phyloP scores from a whole-genome alignment of 2,797 vertebrate species.

The Chelonia mydas region DNA sequence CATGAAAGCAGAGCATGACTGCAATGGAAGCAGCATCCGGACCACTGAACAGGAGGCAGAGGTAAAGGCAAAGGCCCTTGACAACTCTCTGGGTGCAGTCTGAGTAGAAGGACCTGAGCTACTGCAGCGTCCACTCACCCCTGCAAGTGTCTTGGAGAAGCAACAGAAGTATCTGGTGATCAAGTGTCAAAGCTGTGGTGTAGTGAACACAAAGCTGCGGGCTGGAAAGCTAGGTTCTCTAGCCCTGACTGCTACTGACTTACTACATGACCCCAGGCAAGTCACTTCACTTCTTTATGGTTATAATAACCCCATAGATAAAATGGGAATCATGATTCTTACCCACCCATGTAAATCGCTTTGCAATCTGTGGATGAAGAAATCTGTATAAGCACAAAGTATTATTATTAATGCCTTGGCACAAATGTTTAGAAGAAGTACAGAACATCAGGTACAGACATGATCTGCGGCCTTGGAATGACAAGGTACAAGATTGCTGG shows the following conservation, averaged over 20 bases:
- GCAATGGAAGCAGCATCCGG: too few species aligned
- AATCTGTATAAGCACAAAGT: background rate
- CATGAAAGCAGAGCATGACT: background rate
- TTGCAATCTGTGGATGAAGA: background rate
- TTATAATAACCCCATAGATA: background rate
- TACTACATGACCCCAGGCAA: background rate
- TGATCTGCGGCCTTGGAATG: background rate
- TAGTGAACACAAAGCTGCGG: fast-evolving
- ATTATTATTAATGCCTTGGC: background rate
- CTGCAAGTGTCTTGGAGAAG: background rate
- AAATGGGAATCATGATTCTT: background rate
- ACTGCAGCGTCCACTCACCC: background rate
- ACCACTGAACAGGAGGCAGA: background rate
- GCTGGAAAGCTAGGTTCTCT: background rate
- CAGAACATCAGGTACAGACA: background rate
- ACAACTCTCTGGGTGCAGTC: fast-evolving
- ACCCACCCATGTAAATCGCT: background rate
- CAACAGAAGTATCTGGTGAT: background rate
- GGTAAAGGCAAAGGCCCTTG: background rate
- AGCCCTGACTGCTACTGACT: fast-evolving
- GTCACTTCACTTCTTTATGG: background rate
- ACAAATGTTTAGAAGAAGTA: background rate
- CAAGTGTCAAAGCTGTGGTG: background rate
- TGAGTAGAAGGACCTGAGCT: background rate
- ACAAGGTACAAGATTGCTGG: background rate